Evolutionary conservation across 2,888 invertebrate species (phyloP).

Genomic region (Trichopoda pennipes): DNA sequence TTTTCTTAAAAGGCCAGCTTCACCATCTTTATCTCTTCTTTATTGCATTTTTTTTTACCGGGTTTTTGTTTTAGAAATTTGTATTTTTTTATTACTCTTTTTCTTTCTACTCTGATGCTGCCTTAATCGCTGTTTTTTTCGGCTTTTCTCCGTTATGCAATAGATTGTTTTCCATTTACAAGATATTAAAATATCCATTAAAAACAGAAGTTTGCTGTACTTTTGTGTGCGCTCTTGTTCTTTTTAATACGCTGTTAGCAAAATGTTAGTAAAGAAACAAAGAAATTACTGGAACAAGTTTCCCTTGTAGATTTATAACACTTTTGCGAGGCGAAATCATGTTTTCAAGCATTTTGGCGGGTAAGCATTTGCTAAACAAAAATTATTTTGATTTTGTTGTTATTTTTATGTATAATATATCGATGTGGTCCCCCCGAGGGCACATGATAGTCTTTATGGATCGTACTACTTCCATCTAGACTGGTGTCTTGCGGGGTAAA

Average conservation of each 20-base stretch:
- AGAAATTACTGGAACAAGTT: not conserved
- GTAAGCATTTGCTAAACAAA: too few species aligned
- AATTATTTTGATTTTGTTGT: too few species aligned
- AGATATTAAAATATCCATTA: slow-evolving; percentile 68
- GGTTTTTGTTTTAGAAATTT: not conserved
- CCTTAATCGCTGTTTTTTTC: slow-evolving; percentile 52
- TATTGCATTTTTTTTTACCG: slow-evolving; percentile 35
- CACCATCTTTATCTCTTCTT: slow-evolving; percentile 20
- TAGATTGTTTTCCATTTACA: slow-evolving; percentile 69
- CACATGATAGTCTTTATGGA: too few species aligned
- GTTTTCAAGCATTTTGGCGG: too few species aligned
- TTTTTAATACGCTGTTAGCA: slow-evolving; percentile 32
- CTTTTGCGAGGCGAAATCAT: too few species aligned
- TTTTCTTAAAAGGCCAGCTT: slow-evolving; percentile 35
- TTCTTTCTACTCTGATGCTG: slow-evolving; percentile 32
- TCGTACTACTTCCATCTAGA: too few species aligned
- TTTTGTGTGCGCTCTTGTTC: slow-evolving; percentile 1
- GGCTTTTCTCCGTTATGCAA: slow-evolving; percentile 64
- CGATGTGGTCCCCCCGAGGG: too few species aligned
- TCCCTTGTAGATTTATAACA: too few species aligned
- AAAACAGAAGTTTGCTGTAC: slow-evolving; percentile 49
- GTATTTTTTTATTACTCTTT: not conserved
- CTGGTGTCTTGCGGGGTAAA: too few species aligned
- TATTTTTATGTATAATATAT: too few species aligned
- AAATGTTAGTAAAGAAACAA: slow-evolving; percentile 10